Conservation (phyloP, 2,797 vertebrate genomes). For the Rhinatrema bivittatum region DNA sequence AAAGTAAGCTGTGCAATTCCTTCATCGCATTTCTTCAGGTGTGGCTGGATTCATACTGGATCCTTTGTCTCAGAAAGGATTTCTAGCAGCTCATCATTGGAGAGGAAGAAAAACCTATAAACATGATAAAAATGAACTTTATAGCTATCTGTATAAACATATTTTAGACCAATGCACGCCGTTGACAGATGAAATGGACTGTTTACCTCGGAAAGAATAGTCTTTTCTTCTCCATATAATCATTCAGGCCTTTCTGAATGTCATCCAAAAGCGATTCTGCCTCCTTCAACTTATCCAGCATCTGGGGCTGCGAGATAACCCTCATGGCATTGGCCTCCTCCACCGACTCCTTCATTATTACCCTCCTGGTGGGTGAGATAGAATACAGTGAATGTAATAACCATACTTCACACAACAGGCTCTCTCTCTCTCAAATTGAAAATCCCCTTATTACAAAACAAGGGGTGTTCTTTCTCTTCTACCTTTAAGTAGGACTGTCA, state of each 20-base stretch:
- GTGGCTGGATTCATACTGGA: constrained; percentile 27
- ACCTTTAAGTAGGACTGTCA: constrained; percentile 68
- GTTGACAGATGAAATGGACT: constrained; percentile 44
- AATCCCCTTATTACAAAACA: constrained; percentile 76
- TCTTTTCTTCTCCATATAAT: constrained; percentile 57
- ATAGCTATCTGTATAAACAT: constrained; percentile 38
- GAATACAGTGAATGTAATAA: constrained; percentile 71
- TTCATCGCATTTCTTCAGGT: constrained; percentile 57
- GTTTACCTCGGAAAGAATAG: constrained; percentile 66
- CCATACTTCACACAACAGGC: constrained; percentile 70
- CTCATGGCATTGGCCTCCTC: constrained; percentile 56
- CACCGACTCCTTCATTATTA: constrained; percentile 66
- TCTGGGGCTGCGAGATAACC: constrained; percentile 68
- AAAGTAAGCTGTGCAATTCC: constrained; percentile 60
- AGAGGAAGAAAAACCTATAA: constrained; percentile 18
- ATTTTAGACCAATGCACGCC: constrained; percentile 36
- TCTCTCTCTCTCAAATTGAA: constrained; percentile 64
- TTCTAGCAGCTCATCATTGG: constrained; percentile 33
- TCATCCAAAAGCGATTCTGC: constrained; percentile 59
- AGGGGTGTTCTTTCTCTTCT: constrained; percentile 63
- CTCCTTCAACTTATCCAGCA: constrained; percentile 63
- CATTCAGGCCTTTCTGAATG: constrained; percentile 62
- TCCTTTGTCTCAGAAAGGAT: constrained; percentile 53
- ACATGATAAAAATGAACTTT: constrained; percentile 35
- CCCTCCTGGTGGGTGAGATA: constrained; percentile 71